Base-by-base conservation (phyloP, 1,140 invertebrate species). In the Phocides pigmalion region DNA sequence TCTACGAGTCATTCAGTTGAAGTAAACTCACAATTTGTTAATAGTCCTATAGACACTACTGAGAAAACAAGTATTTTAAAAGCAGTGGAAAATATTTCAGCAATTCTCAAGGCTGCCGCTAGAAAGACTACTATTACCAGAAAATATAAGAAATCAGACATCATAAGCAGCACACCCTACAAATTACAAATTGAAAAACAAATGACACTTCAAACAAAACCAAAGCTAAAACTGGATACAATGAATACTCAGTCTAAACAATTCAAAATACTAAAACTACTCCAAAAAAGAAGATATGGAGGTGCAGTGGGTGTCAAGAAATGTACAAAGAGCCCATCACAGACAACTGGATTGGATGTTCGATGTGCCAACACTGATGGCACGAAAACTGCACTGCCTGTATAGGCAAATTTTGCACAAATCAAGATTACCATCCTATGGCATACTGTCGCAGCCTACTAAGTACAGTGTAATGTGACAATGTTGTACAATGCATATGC, bases 331-430 rank as follows among this genome's bases (percentile, higher is more conserved):
- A 51, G 28, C 49, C 49, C 14, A 35, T 51, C 28, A 17, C 28
- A n/a, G 11, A 37, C 19, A 32, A 54, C 25, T 54, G 50, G 50
- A 39, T 54, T 12, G 32, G 20, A 17, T 54, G 50, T 54, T 54
- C 50, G 2, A 16, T 20, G 4, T 54, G 50, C 16, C 16, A 17
- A 37, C 9, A 22, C 35, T 37, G 6, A 11, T 54, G 16, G 35
- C 50, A 54, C 32, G 50, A 54, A 17, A 53, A 54, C 20, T 54
- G 50, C 32, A 19, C 15, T 19, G 16, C 32, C 16, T 54, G n/a
- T 39, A 3, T 54, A 37, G 50, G 50, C 32, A 35, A 28, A 28
- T n/a, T n/a, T n/a, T n/a, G n/a, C n/a, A n/a, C n/a, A n/a, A n/a
- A n/a, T n/a, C n/a, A n/a, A n/a, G n/a, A n/a, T n/a, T n/a, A n/a